Percentiles rank a stretch among this genome's conserved stretches.
Evolutionary conservation across 2,113 vertebrate genomes (phyloP).

Genomic region (Leucoraja erinaceus): DNA sequence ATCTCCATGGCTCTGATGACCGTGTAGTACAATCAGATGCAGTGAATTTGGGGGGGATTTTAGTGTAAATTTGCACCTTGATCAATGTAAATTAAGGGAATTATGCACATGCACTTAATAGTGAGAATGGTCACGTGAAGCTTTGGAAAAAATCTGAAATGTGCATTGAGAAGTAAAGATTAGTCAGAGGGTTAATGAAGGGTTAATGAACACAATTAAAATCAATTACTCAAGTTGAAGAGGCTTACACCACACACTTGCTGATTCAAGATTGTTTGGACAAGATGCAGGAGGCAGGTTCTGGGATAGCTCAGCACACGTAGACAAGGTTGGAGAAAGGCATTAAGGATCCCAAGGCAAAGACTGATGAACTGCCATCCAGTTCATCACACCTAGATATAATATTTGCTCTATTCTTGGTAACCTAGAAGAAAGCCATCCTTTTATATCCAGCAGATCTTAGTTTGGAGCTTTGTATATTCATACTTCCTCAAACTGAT

Average conservation of each 20-base stretch:
- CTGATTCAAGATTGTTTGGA: neutral
- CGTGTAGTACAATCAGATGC: neutral
- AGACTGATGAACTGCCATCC: neutral
- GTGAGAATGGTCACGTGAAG: neutral
- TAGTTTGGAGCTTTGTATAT: neutral
- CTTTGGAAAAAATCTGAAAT: neutral
- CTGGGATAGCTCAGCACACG: neutral
- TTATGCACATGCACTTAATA: neutral
- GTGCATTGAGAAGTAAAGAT: neutral
- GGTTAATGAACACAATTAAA: neutral
- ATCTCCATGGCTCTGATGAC: neutral
- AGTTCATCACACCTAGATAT: neutral
- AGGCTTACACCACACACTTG: neutral
- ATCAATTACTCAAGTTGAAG: neutral
- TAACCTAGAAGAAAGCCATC: neutral
- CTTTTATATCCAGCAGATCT: neutral
- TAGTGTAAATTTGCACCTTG: neutral
- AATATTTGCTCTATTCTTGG: neutral
- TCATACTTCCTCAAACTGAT: neutral
- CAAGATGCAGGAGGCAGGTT: neutral
- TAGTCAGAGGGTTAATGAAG: neutral
- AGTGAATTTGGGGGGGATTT: neutral
- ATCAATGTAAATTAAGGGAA: neutral
- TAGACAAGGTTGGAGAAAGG: neutral
- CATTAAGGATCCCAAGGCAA: neutral